A percentile compares a stretch with the other conserved stretches of the same genome.
phyloP scores from a whole-genome alignment of 2,113 vertebrate genomes.

The Xyrauchen texanus region DNA sequence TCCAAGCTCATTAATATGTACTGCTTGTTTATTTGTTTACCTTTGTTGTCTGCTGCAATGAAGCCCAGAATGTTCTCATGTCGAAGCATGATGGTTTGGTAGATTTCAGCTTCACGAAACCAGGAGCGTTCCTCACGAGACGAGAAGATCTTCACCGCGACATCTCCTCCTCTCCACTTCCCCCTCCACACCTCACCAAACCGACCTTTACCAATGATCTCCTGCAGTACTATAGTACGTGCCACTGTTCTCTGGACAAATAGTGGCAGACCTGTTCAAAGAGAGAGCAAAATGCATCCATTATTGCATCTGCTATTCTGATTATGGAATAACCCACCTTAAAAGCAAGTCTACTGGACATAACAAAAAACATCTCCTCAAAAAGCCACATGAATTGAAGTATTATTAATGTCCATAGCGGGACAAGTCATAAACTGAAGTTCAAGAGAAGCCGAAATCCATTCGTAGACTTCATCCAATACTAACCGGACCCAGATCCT shows the following conservation, averaged over 20 bases:
- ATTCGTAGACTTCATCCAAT: background rate
- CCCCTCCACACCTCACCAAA: slow-evolving; percentile 97
- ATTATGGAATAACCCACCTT: too few species aligned
- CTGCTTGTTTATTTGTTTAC: slow-evolving; percentile 60
- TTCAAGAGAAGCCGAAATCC: too few species aligned
- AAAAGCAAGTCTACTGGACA: too few species aligned
- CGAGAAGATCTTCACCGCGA: slow-evolving; percentile 97
- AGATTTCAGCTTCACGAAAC: slow-evolving; percentile 96
- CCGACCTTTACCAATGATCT: slow-evolving; percentile 94
- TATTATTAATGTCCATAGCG: too few species aligned
- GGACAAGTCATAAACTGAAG: too few species aligned
- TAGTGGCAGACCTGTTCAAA: slow-evolving; percentile 82
- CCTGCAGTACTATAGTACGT: slow-evolving; percentile 92
- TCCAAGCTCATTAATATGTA: background rate
- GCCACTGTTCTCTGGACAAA: slow-evolving; percentile 95
- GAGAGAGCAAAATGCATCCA: background rate
- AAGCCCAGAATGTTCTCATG: slow-evolving; percentile 97
- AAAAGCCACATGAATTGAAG: too few species aligned
- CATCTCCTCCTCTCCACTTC: slow-evolving; percentile 89
- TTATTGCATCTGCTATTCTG: background rate
- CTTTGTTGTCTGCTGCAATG: slow-evolving; percentile 96
- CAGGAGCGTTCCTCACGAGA: slow-evolving; percentile 94
- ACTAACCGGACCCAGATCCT: slow-evolving; percentile 91
- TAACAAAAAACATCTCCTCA: too few species aligned
- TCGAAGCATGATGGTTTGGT: slow-evolving; percentile 94